These are phyloP conservation scores for Drosophila tani DNA, from an alignment of 1,140 invertebrate genomes.

Conservation along the genomic window DNA sequence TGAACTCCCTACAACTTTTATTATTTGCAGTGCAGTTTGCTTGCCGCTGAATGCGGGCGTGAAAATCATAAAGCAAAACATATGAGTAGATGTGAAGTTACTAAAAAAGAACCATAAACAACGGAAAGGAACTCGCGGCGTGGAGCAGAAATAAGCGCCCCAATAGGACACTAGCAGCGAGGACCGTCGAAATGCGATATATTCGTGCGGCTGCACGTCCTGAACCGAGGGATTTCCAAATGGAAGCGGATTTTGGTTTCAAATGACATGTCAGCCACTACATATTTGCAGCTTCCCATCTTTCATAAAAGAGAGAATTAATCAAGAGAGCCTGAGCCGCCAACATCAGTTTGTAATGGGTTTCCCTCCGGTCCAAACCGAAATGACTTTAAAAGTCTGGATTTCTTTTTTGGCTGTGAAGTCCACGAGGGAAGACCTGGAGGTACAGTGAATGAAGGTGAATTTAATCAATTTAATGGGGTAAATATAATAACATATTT, in stretches of 20 bases:
- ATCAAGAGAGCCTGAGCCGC: not conserved
- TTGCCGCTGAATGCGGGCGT: conserved; percentile 40
- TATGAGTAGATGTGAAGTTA: conserved; percentile 61
- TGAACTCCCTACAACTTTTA: conserved; percentile 37
- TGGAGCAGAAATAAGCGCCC: conserved; percentile 12
- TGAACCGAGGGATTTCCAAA: conserved; percentile 8
- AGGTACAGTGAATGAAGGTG: no score
- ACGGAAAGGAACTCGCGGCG: conserved; percentile 12
- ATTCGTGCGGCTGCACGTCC: conserved; percentile 34
- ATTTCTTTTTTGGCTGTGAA: no score
- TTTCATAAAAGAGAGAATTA: not conserved
- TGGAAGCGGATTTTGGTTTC: conserved; percentile 1
- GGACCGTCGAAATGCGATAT: conserved; percentile 38
- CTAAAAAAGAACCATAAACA: conserved; percentile 66
- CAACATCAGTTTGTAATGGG: conserved; percentile 1
- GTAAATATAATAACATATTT: no score
- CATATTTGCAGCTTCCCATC: conserved; percentile 13
- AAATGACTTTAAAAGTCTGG: not conserved
- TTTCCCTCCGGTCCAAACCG: not conserved
- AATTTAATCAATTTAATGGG: no score
- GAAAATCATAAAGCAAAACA: conserved; percentile 78
- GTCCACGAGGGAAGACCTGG: no score
- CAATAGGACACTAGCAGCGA: not conserved
- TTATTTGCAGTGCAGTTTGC: conserved; percentile 66
- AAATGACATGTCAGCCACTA: not conserved